A percentile compares a stretch with the other conserved stretches of the same genome.
phyloP scores from a whole-genome alignment of 1,140 invertebrate species.

The Trichogramma pretiosum region DNA sequence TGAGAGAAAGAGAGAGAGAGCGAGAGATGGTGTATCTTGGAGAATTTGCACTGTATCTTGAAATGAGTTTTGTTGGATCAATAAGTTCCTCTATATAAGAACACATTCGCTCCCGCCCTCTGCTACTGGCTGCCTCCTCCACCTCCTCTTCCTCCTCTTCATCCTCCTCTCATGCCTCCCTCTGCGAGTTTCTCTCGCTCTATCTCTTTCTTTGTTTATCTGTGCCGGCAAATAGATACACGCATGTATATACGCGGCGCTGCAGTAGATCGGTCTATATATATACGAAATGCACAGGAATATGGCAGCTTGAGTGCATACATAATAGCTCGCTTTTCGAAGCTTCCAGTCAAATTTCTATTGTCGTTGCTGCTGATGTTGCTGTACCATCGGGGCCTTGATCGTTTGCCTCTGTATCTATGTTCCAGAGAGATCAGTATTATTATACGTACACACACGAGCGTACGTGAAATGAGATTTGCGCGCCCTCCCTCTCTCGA shows the following conservation, averaged over 20 bases:
- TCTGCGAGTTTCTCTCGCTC: conserved; percentile 16
- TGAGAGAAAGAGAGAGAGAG: conserved; percentile 25
- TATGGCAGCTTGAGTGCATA: conserved; percentile 22
- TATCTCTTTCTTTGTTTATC: conserved; percentile 36
- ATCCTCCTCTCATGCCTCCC: conserved; percentile 26
- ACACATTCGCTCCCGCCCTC: conserved; percentile 33
- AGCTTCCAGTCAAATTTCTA: too few relatives aligned
- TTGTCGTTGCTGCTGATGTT: too few relatives aligned
- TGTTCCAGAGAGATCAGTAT: too few relatives aligned
- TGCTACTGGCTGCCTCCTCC: conserved; percentile 27
- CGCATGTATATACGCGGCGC: too few relatives aligned
- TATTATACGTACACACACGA: background rate
- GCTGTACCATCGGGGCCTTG: too few relatives aligned
- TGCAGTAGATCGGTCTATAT: conserved; percentile 27
- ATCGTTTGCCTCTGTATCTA: too few relatives aligned
- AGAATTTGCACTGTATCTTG: conserved; percentile 50
- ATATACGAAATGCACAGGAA: conserved; percentile 28
- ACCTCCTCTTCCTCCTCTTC: conserved; percentile 26
- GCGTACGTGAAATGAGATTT: background rate
- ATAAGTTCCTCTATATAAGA: conserved; percentile 50
- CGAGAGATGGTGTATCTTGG: conserved; percentile 44
- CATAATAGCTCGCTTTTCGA: conserved; percentile 4
- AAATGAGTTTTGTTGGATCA: conserved; percentile 51
- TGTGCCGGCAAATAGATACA: conserved; percentile 41
- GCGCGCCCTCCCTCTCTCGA: background rate